These are phyloP conservation scores for Tethya wilhelma DNA, from an alignment of 37 sponge, comb jelly and placozoan species.

Conservation along the genomic window DNA sequence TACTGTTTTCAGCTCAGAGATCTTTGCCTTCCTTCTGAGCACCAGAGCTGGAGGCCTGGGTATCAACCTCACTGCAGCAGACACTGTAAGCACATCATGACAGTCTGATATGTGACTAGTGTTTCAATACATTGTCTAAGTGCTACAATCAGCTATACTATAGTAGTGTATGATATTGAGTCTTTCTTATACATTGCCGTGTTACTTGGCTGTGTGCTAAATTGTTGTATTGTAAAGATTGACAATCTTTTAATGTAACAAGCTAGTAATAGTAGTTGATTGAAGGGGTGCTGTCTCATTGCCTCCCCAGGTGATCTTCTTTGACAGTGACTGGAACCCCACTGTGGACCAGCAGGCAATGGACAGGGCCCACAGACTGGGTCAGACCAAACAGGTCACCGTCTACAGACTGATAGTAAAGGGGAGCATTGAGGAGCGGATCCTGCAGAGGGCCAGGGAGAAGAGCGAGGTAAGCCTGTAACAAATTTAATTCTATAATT, in stretches of 20 bases:
- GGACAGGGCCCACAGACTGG: constrained; percentile 97
- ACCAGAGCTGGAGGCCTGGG: constrained; percentile 97
- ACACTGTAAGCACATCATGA: constrained; percentile 70
- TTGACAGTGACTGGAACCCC: constrained; percentile 98
- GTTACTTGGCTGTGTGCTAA: background rate
- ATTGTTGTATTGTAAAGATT: background rate
- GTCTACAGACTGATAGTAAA: constrained; percentile 94
- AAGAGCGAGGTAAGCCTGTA: constrained; percentile 98
- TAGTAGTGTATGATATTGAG: background rate
- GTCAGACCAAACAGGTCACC: constrained; percentile 96
- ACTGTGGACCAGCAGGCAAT: constrained; percentile 99
- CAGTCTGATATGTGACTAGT: background rate
- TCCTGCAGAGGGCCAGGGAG: constrained; percentile 93
- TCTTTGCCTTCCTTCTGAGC: constrained; percentile 95
- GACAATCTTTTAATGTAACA: background rate
- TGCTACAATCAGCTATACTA: background rate
- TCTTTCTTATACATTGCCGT: background rate
- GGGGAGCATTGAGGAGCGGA: constrained; percentile 94
- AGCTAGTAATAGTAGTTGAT: background rate
- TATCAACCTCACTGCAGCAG: constrained; percentile 98
- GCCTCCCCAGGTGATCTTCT: constrained; percentile 80
- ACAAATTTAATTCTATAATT: background rate
- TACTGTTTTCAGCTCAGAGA: constrained; percentile 66
- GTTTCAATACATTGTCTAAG: background rate
- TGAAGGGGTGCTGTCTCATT: background rate